Base-by-base conservation (phyloP, 2,888 invertebrate genomes). In the Cryptus viduatorius region DNA sequence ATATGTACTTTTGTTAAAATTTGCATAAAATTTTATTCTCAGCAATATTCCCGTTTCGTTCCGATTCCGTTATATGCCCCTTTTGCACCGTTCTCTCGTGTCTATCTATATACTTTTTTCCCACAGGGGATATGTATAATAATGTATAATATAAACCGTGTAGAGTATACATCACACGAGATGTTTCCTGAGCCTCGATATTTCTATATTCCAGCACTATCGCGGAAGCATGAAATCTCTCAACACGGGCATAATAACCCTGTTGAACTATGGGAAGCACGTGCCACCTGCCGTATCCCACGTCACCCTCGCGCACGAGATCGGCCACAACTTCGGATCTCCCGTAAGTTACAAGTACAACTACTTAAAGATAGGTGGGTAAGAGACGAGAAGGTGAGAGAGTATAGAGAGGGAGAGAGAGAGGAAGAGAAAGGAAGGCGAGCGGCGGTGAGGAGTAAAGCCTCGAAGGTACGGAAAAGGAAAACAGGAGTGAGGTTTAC, bases 271-370 rank as follows among this genome's bases (percentile, higher is more conserved):
- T 94, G 98, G 98, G 93, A 98, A 97, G 92, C 95, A 98, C 42
- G 99, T 99, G 86, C 98, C 99, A 85, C 98, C 98, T 0, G 98
- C 98, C 94, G 99, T 99, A 61, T 98, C 98, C 69, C 98, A 99
- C 94, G 95, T 99, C 85, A 99, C 99, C 2, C 95, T 99, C 87
- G 99, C 99, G 5, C 99, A 99, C 94, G 99, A 99, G 94, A 97
- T 98, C 89, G 99, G 99, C 19, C 99, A 99, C 93, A 99, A 99
- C 94, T 99, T 99, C 94, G 99, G 99, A 88, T 98, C 98, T 83
- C 98, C 98, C 93, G 98, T 98, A 94, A 95, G 95, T 95, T 82
- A 84, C 79, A 82, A 80, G 76, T 86, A 79, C 79, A 80, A 78
- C 75, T 83, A 83, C 84, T 84, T 84, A 82, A 65, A 81, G 82